Conservation (phyloP, 30 jellyfish, hydroid and myxozoan genomes). For the Pseudorhiza aurosa region DNA sequence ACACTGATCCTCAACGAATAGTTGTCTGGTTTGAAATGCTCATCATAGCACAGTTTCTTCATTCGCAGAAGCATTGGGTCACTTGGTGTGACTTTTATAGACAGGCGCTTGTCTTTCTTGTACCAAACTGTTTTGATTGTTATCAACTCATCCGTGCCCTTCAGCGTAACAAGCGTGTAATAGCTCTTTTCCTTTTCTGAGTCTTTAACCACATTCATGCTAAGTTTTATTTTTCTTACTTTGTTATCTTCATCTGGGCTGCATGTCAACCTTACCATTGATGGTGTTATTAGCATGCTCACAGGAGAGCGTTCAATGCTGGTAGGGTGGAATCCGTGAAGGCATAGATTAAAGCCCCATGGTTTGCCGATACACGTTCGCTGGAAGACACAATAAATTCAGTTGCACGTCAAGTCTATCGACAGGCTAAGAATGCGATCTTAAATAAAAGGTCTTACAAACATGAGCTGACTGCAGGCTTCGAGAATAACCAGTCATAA, state of each 20-base stretch:
- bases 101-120: neutral
- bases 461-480: no score
- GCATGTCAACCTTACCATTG: conserved; percentile 18
- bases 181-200: neutral
- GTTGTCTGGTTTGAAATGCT: conserved; percentile 37
- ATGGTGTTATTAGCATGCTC: conserved; percentile 15
- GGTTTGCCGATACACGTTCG: conserved; percentile 43
- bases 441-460: no score
- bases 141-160: conserved; percentile 2
- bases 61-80: conserved; percentile 23
- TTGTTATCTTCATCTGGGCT: conserved; percentile 18
- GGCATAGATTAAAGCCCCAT: conserved; percentile 59
- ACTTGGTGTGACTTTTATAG: conserved; percentile 25
- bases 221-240: neutral
- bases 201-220: neutral
- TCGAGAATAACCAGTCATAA: no score
- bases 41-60: conserved; percentile 39
- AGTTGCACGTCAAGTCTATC: no score
- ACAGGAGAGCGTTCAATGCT: conserved; percentile 14
- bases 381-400: neutral
- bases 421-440: no score
- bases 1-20: conserved; percentile 21
- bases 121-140: conserved; percentile 9
- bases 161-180: conserved; percentile 5
- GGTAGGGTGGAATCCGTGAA: conserved; percentile 39